Conservation (phyloP, 2,797 vertebrate species). For the Halcyon chelicuti region DNA sequence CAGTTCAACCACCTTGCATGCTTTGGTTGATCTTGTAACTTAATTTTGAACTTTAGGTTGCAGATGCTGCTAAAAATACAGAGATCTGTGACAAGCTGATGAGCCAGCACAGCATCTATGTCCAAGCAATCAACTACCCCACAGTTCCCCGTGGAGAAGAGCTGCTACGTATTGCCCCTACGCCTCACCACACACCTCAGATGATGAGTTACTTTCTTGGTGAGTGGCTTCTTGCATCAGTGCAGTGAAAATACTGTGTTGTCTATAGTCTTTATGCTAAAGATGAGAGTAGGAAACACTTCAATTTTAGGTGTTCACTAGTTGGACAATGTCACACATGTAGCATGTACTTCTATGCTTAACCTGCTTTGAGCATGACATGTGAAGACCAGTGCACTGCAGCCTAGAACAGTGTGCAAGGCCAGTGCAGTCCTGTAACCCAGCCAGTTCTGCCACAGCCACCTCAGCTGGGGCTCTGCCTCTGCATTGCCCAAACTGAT, state of each 20-base stretch:
- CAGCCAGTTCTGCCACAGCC: background rate
- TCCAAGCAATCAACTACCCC: conserved; percentile 97
- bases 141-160: conserved; percentile 94
- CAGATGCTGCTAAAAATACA: conserved; percentile 93
- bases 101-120: conserved; percentile 93
- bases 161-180: conserved; percentile 93
- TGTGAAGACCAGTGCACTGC: background rate
- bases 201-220: conserved; percentile 97
- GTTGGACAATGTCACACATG: background rate
- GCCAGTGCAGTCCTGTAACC: no score
- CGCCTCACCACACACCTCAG: conserved; percentile 94
- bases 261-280: background rate
- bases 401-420: background rate
- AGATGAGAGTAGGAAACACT: background rate
- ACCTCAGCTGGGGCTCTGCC: background rate
- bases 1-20: background rate
- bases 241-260: background rate
- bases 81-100: conserved; percentile 93
- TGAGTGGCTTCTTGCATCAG: conserved; percentile 72
- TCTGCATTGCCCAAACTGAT: background rate
- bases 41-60: conserved; percentile 80
- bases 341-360: fast-evolving
- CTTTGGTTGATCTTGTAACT: background rate
- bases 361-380: background rate
- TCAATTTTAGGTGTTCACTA: background rate